Evolutionary conservation across 53 echinoderm and acorn worm genomes (phyloP), one percentile per base, ranked within the genome.

Genomic region (Arbacia lixula): DNA sequence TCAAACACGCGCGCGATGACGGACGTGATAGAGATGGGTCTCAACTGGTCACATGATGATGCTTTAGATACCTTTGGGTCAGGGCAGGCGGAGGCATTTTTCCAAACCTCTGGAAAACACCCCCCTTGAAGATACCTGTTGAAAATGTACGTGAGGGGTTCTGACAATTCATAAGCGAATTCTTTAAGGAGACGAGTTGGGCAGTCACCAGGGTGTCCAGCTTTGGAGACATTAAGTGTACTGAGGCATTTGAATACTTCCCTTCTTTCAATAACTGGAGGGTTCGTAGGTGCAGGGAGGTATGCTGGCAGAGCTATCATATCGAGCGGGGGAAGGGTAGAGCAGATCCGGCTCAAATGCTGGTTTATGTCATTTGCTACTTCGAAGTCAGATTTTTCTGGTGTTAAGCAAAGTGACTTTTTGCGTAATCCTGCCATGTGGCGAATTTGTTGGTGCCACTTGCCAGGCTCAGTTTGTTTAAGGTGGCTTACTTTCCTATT

Each of bases 21-120:
- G n/a, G 87, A 38, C 3, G 80, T 87, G 34, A 87, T 87, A 35
- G 87, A 87, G 17, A 87, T 87, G 1, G 87, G 87, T 22, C 87
- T 36, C 20, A 87, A 37, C 31, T 88, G 37, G 21, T 78, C 69
- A 17, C 26, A 81, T 1, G 32, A 27, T 3, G 20, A 81, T 2
- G 60, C 60, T 17, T 10, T 12, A 20, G 55, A 38, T 1, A 22
- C 38, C 34, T 86, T 86, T 3, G 76, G 86, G 24, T 76, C 29
- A 22, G 86, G 86, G 55, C 54, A 66, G 26, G 76, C 66, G 5
- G 76, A 86, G 3, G 86, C 32, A n/a, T 64, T 86, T 64, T 86
- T 86, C 43, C 42, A 46, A 24, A 10, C 27, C 1, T 41, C 3
- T 11, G 71, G 71, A 26, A 71, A 71, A 27, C 71, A 71, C 2